Conservation (phyloP, 92 coral and sea anemone species). For the Palythoa grandis region DNA sequence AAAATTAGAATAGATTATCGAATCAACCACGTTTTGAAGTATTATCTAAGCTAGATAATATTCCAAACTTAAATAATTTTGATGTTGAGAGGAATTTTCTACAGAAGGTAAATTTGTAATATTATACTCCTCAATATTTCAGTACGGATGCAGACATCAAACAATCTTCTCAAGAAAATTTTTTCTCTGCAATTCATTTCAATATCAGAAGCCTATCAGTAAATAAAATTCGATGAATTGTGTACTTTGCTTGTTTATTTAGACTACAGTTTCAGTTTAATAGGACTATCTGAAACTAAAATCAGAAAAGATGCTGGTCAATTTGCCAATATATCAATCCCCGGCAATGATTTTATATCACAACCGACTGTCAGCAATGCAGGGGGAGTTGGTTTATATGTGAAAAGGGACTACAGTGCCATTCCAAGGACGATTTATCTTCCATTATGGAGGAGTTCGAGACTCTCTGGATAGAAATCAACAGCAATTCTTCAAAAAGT, state of each 20-base stretch:
- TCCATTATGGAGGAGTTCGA: conserved; percentile 27
- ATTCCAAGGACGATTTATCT: neutral
- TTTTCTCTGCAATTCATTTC: neutral
- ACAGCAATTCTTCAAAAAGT: neutral
- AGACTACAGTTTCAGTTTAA: neutral
- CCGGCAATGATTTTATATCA: too few species aligned
- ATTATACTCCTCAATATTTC: conserved; percentile 32
- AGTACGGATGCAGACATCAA: conserved; percentile 5
- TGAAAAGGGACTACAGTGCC: neutral
- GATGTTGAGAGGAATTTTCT: conserved; percentile 27
- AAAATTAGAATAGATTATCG: conserved; percentile 26
- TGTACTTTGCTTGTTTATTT: conserved; percentile 1
- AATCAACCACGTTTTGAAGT: conserved; percentile 35
- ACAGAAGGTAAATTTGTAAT: conserved; percentile 4
- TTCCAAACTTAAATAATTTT: neutral
- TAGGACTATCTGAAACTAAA: too few species aligned
- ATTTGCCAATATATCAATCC: too few species aligned
- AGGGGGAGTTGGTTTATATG: neutral
- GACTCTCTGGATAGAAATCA: conserved; percentile 21
- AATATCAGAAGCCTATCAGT: conserved; percentile 34
- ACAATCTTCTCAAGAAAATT: neutral
- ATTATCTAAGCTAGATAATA: neutral
- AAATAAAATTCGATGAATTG: conserved; percentile 27
- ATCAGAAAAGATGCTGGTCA: too few species aligned
- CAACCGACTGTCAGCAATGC: neutral